Evolutionary conservation across 2,888 invertebrate species (phyloP).

Genomic region (Crioceris asparagi): DNA sequence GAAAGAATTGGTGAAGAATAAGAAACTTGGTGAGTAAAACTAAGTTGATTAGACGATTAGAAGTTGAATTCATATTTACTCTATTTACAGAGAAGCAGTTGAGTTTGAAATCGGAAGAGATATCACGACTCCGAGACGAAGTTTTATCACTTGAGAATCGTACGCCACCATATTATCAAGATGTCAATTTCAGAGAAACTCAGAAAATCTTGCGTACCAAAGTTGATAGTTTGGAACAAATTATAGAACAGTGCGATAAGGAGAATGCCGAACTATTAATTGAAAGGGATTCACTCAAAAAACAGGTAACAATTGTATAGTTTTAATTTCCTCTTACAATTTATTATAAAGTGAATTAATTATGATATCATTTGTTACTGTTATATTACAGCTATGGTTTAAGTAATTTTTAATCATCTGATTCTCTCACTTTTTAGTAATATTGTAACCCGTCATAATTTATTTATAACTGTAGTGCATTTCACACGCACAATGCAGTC

Average conservation of each 20-base stretch:
- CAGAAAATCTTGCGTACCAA: slow-evolving; percentile 38
- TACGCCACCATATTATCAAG: slow-evolving; percentile 30
- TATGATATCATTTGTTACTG: background rate
- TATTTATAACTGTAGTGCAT: no score
- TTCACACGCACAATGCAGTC: no score
- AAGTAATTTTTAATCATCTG: background rate
- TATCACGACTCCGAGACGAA: slow-evolving; percentile 34
- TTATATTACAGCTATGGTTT: background rate
- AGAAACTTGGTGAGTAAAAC: slow-evolving; percentile 40
- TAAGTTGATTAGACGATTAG: background rate
- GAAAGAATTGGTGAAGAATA: slow-evolving; percentile 42
- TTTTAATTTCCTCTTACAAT: background rate
- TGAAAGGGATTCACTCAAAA: slow-evolving; percentile 42
- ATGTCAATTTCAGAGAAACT: slow-evolving; percentile 23
- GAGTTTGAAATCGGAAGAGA: slow-evolving; percentile 33
- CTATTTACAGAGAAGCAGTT: slow-evolving; percentile 30
- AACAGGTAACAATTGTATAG: slow-evolving; percentile 28
- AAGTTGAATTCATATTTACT: background rate
- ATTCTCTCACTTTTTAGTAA: no score
- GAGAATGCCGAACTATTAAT: slow-evolving; percentile 43
- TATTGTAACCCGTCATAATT: no score
- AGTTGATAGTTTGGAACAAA: slow-evolving; percentile 44
- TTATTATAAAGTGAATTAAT: background rate
- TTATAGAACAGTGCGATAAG: slow-evolving; percentile 41
- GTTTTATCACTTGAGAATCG: slow-evolving; percentile 26